Evolutionary conservation across 2,888 invertebrate species (phyloP), one percentile per base, ranked within the genome.

Genomic region (Oscheius sp.): DNA sequence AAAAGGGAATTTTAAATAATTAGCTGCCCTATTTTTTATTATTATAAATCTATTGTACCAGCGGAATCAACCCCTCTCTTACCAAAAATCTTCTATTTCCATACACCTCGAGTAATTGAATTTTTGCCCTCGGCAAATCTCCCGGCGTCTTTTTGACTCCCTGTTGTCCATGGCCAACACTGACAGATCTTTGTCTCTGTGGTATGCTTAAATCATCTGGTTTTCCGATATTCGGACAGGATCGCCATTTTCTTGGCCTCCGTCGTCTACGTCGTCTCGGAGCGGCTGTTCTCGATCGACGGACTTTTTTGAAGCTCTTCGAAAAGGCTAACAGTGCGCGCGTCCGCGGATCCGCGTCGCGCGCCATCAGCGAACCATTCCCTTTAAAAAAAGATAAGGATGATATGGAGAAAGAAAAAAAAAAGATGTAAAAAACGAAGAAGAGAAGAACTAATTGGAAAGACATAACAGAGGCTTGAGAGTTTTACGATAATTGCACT

Each of bases 291-390:
- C 72, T 57, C 12, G 71, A 68, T 1, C 73, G 50, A 14, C 75
- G 54, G n/a, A 85, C 83, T 72, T 85, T 85, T 73, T 85, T 85
- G 75, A 85, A 85, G 12, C 77, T 77, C 66, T 81, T 82, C 30
- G 83, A 84, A 72, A 85, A 85, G 45, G 77, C 81, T 22, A 85
- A 67, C 6, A 85, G 72, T 5, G 81, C 82, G 17, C 73, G 62
- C 45, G 72, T 65, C 24, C 75, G 73, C 41, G 69, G 67, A 47
- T 59, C 65, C 50, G 49, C 70, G 49, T 61, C 61, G 38, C 70
- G 66, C 30, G 57, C 41, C 70, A 70, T 70, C 51, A 20, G 54
- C 33, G 32, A 54, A 32, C 59, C 41, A 41, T 44, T 59, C 33
- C 32, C 54, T 54, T 54, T 24, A 59, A 38, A 59, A 28, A 41